Evolutionary conservation across 2,888 invertebrate genomes (phyloP).

Genomic region (Idaea biselata): DNA sequence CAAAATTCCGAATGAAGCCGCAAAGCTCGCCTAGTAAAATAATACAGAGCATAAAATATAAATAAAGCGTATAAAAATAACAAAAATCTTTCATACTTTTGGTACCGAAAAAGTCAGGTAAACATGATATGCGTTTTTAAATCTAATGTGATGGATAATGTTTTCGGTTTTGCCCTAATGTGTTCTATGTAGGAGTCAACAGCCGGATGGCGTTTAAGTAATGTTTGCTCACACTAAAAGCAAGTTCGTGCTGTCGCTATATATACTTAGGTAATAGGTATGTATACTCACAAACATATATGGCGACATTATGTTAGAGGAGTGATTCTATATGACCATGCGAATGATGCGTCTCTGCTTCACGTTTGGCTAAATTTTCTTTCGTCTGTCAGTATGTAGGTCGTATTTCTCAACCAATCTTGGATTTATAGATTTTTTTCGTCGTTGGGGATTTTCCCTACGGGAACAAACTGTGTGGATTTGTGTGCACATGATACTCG

Average conservation of each 20-base stretch:
- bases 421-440: no score
- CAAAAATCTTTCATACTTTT: background rate
- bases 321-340: background rate
- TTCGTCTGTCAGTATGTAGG: no score
- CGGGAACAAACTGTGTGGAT: no score
- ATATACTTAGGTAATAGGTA: conserved; percentile 14
- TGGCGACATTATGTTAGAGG: background rate
- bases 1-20: no score
- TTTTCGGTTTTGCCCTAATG: conserved; percentile 58
- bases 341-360: no score
- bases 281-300: conserved; percentile 11
- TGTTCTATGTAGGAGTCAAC: conserved; percentile 53
- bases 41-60: no score
- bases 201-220: conserved; percentile 69
- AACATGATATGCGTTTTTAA: background rate
- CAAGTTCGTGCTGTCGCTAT: conserved; percentile 41
- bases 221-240: conserved; percentile 74
- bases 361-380: no score
- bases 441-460: no score
- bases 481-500: no score
- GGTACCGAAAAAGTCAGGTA: background rate
- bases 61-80: background rate
- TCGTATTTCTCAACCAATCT: no score
- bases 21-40: no score
- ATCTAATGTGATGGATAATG: conserved; percentile 23